Conservation (phyloP, 2,888 invertebrate genomes). For the Argyra leucocephala region DNA sequence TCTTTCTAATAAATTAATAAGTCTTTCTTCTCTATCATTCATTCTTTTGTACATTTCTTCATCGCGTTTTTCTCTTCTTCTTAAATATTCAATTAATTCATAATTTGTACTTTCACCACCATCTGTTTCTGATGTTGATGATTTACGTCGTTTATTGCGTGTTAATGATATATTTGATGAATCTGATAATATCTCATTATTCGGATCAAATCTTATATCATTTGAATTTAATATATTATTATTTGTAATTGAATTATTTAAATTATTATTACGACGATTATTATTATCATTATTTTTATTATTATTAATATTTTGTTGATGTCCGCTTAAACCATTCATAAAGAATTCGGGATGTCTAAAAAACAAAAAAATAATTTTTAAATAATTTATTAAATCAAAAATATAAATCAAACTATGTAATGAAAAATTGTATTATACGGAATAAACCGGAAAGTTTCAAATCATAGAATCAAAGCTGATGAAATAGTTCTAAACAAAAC, state of each 20-base stretch:
- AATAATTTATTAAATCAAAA: too few relatives aligned
- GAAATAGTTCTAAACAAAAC: too few relatives aligned
- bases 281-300: slow-evolving; percentile 10
- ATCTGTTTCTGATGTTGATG: slow-evolving; percentile 35
- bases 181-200: slow-evolving; percentile 41
- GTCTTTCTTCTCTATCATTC: slow-evolving; percentile 42
- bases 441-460: too few relatives aligned
- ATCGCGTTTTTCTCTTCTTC: slow-evolving; percentile 40
- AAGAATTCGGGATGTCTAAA: not conserved
- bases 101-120: slow-evolving; percentile 41
- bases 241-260: not conserved
- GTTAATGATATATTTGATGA: slow-evolving; percentile 28
- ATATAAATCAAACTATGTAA: too few relatives aligned
- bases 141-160: slow-evolving; percentile 37
- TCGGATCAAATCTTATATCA: slow-evolving; percentile 43
- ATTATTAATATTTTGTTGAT: slow-evolving; percentile 4
- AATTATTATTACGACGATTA: not conserved
- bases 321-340: not conserved
- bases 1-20: slow-evolving; percentile 38
- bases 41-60: slow-evolving; percentile 40
- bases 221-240: slow-evolving; percentile 29
- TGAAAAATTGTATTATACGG: too few relatives aligned
- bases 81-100: slow-evolving; percentile 42
- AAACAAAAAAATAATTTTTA: not conserved
- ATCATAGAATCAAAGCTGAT: too few relatives aligned